Conservation (phyloP, 1,140 invertebrate genomes). For the Panonychus citri region DNA sequence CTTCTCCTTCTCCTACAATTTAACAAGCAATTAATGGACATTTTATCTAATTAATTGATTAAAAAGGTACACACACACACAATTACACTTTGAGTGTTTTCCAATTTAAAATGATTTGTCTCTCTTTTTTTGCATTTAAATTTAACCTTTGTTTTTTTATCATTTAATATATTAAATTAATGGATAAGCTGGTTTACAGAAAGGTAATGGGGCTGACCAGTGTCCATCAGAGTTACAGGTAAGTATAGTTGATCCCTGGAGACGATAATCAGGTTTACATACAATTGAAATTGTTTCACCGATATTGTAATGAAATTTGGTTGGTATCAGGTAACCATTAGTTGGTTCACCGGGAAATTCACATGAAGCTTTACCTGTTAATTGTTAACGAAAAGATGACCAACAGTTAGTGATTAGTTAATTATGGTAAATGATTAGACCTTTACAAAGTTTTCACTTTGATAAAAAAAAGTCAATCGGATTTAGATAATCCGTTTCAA, state of each 20-base stretch:
- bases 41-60: too few species aligned
- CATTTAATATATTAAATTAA: not conserved
- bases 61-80: too few species aligned
- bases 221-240: conserved; percentile 13
- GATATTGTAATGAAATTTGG: conserved; percentile 50
- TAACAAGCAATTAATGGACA: too few species aligned
- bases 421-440: too few species aligned
- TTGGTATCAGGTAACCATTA: conserved; percentile 39
- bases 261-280: conserved; percentile 35
- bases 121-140: too few species aligned
- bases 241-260: conserved; percentile 8
- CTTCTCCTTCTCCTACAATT: too few species aligned
- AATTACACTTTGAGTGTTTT: too few species aligned
- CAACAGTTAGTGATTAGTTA: not conserved
- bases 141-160: not conserved
- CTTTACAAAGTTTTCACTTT: too few species aligned
- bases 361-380: conserved; percentile 44
- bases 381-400: too few species aligned
- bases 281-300: conserved; percentile 43
- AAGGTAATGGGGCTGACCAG: conserved; percentile 16
- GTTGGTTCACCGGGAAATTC: conserved; percentile 44
- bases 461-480: too few species aligned
- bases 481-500: too few species aligned
- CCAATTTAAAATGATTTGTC: too few species aligned
- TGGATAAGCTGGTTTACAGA: conserved; percentile 8